These are phyloP conservation scores for Macrocentrus cingulum DNA, from an alignment of 1,140 invertebrate genomes.

Conservation along the genomic window DNA sequence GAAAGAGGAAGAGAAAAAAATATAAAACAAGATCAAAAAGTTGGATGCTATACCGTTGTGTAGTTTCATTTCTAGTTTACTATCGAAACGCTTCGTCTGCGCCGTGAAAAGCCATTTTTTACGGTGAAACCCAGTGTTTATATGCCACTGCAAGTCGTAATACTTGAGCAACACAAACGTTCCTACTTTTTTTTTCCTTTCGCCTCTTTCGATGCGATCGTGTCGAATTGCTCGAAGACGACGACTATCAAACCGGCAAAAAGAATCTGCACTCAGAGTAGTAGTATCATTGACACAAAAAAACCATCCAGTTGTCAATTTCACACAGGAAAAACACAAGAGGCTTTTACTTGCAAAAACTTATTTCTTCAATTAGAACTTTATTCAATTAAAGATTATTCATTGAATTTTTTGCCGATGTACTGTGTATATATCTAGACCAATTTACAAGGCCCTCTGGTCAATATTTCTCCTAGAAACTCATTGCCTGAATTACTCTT, in stretches of 20 bases:
- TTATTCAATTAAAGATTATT: background rate
- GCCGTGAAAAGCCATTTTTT: conserved; percentile 1
- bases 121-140: background rate
- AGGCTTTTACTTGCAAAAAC: conserved; percentile 6
- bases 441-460: too few relatives aligned
- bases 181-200: background rate
- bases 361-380: background rate
- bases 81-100: conserved; percentile 13
- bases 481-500: too few relatives aligned
- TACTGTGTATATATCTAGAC: background rate
- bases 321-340: background rate
- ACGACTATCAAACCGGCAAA: background rate
- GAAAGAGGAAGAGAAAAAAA: background rate
- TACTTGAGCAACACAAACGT: conserved; percentile 3
- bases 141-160: background rate
- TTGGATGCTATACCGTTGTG: conserved; percentile 1
- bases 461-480: too few relatives aligned
- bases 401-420: background rate
- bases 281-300: background rate
- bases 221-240: background rate
- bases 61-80: conserved; percentile 18
- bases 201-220: conserved; percentile 29
- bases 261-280: conserved; percentile 2
- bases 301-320: background rate
- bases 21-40: background rate